phyloP scores from a whole-genome alignment of 1,140 invertebrate species.

The Cyclargus thomasi region DNA sequence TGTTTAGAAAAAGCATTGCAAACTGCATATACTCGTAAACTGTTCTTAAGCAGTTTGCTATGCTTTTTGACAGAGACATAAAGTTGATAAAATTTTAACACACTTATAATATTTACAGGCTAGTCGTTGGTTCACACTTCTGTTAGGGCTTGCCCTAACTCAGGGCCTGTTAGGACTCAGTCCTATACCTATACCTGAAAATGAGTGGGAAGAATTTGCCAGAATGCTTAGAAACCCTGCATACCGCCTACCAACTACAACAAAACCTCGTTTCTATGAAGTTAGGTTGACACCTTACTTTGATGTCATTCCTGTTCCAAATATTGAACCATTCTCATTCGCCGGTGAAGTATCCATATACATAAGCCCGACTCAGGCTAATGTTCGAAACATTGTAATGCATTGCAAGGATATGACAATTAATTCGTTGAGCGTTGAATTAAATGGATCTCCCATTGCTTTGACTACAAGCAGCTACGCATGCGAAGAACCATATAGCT shows the following conservation, averaged over 20 bases:
- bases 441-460: constrained; percentile 23
- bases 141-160: constrained; percentile 38
- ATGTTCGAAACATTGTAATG: constrained; percentile 74
- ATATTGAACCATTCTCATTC: constrained; percentile 75
- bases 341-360: constrained; percentile 77
- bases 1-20: background rate
- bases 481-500: constrained; percentile 47
- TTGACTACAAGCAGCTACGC: constrained; percentile 28
- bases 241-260: constrained; percentile 52
- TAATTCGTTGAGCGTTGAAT: constrained; percentile 25
- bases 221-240: constrained; percentile 39
- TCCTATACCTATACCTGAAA: constrained; percentile 45
- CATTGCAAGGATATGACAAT: constrained; percentile 79
- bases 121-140: constrained; percentile 40
- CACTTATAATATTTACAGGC: constrained; percentile 31
- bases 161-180: constrained; percentile 41
- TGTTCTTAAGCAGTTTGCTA: no score
- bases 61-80: background rate
- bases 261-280: constrained; percentile 74
- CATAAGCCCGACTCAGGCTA: constrained; percentile 34
- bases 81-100: no score
- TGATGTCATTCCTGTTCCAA: constrained; percentile 44
- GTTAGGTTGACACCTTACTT: constrained; percentile 78
- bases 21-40: background rate
- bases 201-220: constrained; percentile 54